Conservation (phyloP, 2,888 invertebrate species). For the Noctua pronuba region DNA sequence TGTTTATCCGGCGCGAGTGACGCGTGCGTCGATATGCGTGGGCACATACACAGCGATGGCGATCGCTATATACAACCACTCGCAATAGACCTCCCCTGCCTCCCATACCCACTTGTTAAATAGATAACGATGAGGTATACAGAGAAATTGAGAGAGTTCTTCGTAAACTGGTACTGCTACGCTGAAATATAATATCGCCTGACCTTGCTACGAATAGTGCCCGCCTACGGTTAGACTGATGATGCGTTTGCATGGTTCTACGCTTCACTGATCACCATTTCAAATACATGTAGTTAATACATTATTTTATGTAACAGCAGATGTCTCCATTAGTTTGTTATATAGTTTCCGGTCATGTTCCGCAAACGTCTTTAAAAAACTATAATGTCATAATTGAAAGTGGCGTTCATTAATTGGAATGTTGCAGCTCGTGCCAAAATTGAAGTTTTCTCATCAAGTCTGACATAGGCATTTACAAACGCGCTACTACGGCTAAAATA, state of each 20-base stretch:
- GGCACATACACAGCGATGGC: conserved; percentile 78
- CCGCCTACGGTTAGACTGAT: conserved; percentile 83
- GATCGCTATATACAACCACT: conserved; percentile 74
- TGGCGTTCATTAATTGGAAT: conserved; percentile 43
- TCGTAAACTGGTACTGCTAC: conserved; percentile 70
- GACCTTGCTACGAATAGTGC: conserved; percentile 89
- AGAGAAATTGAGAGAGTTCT: conserved; percentile 65
- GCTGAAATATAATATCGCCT: conserved; percentile 88
- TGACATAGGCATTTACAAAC: conserved; percentile 46
- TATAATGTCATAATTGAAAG: conserved; percentile 41
- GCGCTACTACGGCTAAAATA: conserved; percentile 35
- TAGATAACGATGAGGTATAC: conserved; percentile 53
- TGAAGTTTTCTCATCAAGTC: conserved; percentile 20
- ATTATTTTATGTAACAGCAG: conserved; percentile 46
- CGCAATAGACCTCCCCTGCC: conserved; percentile 70
- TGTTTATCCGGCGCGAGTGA: conserved; percentile 78
- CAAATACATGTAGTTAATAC: conserved; percentile 59
- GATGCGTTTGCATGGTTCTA: conserved; percentile 72
- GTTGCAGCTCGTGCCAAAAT: conserved; percentile 37
- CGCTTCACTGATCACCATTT: conserved; percentile 69
- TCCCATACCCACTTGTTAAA: conserved; percentile 57
- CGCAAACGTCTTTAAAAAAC: conserved; percentile 15
- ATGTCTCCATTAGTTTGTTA: conserved; percentile 41
- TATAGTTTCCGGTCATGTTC: conserved; percentile 38
- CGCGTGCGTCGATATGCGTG: conserved; percentile 82